Evolutionary conservation across 37 sponge, comb jelly and placozoan species (phyloP).

Genomic region (Oscarella lobularis): DNA sequence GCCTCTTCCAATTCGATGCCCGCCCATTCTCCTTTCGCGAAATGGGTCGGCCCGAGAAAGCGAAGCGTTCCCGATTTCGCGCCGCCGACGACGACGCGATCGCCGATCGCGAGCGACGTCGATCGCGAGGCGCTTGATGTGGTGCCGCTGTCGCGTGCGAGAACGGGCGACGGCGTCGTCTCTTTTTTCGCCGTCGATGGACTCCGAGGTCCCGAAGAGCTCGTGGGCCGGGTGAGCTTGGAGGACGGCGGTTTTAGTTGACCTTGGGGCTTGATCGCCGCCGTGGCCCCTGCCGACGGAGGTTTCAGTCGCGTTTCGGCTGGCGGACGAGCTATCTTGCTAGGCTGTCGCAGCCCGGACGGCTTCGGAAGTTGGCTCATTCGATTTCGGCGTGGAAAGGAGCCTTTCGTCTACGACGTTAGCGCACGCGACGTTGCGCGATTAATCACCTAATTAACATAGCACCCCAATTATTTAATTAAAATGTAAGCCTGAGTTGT

Average conservation of each 20-base stretch:
- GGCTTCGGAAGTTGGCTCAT: no score
- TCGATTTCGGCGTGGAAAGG: no score
- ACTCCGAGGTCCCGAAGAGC: neutral
- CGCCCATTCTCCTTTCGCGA: conserved; percentile 81
- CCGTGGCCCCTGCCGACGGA: no score
- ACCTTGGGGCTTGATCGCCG: no score
- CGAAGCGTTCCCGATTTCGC: conserved; percentile 53
- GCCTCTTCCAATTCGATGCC: conserved; percentile 64
- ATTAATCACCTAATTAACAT: no score
- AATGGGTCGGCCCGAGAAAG: conserved; percentile 77
- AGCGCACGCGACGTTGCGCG: no score
- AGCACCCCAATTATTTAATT: no score
- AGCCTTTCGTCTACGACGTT: no score
- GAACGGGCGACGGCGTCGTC: neutral
- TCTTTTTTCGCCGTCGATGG: neutral
- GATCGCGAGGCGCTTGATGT: neutral
- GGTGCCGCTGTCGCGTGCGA: neutral
- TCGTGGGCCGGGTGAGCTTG: neutral
- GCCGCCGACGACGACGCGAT: conserved; percentile 43
- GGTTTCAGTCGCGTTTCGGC: no score
- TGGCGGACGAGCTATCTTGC: neutral
- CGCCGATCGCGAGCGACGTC: conserved; percentile 23
- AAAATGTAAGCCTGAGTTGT: no score
- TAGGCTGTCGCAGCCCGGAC: neutral
- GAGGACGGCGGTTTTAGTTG: neutral